phyloP scores from a whole-genome alignment of 2,888 invertebrate species.

The Idaea aversata region DNA sequence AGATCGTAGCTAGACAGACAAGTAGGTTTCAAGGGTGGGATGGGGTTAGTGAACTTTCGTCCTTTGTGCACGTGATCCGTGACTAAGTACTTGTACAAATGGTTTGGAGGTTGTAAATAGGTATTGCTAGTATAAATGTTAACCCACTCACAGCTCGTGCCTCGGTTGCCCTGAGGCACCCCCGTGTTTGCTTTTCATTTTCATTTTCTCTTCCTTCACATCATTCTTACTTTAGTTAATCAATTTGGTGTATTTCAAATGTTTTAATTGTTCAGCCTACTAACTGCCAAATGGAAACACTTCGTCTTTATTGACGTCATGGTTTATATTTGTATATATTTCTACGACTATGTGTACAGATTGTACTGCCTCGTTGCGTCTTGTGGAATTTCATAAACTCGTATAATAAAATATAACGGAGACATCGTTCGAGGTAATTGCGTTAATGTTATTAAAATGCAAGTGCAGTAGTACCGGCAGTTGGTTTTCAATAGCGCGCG shows the following conservation, averaged over 20 bases:
- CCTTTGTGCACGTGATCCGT: conserved; percentile 44
- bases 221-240: conserved; percentile 30
- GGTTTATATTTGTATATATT: background rate
- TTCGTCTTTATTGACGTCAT: background rate
- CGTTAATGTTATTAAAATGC: conserved; percentile 33
- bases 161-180: conserved; percentile 27
- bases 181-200: conserved; percentile 50
- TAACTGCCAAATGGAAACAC: background rate
- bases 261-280: background rate
- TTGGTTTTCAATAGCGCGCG: conserved; percentile 69
- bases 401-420: background rate
- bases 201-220: conserved; percentile 41
- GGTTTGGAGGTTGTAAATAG: conserved; percentile 27
- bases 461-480: conserved; percentile 53
- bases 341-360: background rate
- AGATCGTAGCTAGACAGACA: conserved; percentile 8
- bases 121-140: conserved; percentile 26
- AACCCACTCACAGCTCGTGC: conserved; percentile 26
- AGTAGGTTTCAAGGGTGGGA: conserved; percentile 38
- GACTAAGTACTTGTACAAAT: conserved; percentile 35
- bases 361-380: background rate
- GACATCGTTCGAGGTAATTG: conserved; percentile 10
- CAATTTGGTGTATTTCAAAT: conserved; percentile 10
- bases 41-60: conserved; percentile 43
- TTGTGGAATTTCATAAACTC: background rate